A percentile compares a stretch with the other conserved stretches of the same genome.
phyloP scores from a whole-genome alignment of 2,113 vertebrate species.

The Bettongia penicillata region DNA sequence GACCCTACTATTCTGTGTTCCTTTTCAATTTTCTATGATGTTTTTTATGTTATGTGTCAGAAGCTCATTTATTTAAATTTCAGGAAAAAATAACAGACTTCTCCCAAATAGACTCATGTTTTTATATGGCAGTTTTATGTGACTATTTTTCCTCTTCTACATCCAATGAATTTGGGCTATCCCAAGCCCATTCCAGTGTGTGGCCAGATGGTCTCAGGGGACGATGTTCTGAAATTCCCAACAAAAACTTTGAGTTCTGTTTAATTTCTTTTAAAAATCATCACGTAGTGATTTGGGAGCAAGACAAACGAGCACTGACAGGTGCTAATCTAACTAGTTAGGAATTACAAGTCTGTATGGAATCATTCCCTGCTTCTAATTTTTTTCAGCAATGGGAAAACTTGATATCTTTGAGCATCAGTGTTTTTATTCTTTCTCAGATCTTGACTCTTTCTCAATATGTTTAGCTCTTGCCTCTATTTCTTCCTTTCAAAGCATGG shows the following conservation, averaged over 20 bases:
- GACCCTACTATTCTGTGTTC: neutral
- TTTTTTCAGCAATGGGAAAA: neutral
- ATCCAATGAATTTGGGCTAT: neutral
- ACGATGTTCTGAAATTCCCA: neutral
- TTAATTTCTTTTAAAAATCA: neutral
- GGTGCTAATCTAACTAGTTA: neutral
- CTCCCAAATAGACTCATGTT: neutral
- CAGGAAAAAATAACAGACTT: neutral
- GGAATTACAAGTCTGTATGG: neutral
- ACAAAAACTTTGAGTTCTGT: neutral
- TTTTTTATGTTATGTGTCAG: neutral
- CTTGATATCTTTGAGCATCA: neutral
- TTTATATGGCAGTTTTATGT: neutral
- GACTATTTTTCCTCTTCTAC: neutral
- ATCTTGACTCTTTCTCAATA: neutral
- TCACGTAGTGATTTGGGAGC: neutral
- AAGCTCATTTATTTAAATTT: neutral
- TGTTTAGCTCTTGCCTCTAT: neutral
- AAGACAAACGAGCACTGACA: neutral
- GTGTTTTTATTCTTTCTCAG: neutral
- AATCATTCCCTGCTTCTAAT: neutral
- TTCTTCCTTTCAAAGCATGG: neutral
- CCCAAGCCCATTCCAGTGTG: neutral
- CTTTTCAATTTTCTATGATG: neutral
- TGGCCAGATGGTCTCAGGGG: neutral